These are phyloP conservation scores for Ictalurus furcatus DNA, from an alignment of 2,113 vertebrate species.

Conservation along the genomic window DNA sequence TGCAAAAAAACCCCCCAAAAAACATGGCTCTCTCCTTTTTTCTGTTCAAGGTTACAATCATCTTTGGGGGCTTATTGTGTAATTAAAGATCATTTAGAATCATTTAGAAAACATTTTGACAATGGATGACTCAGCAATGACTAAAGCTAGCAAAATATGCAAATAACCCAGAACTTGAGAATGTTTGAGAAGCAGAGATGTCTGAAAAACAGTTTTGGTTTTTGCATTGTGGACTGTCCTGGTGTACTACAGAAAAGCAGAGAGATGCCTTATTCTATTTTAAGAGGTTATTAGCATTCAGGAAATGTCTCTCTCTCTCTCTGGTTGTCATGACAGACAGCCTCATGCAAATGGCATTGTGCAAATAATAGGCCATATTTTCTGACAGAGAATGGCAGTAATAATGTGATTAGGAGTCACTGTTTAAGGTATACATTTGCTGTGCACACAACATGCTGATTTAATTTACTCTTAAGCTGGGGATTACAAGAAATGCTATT, in stretches of 20 bases:
- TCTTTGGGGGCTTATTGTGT: neutral
- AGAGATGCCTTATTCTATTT: conserved; percentile 56
- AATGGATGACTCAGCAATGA: conserved; percentile 39
- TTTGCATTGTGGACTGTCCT: conserved; percentile 7
- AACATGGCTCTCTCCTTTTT: neutral
- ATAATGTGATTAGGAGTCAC: conserved; percentile 40
- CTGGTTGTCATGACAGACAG: conserved; percentile 49
- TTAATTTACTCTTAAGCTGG: conserved; percentile 33
- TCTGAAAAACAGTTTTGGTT: conserved; percentile 26
- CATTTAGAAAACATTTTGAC: conserved; percentile 34
- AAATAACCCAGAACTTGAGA: conserved; percentile 32
- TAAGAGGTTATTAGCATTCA: conserved; percentile 66
- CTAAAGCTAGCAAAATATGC: conserved; percentile 33
- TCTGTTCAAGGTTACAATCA: conserved; percentile 29
- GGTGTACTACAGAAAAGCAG: conserved; percentile 3
- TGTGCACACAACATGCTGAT: conserved; percentile 14
- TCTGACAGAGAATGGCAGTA: conserved; percentile 32
- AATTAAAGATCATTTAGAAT: conserved; percentile 9
- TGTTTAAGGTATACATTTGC: conserved; percentile 17
- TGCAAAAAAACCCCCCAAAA: neutral
- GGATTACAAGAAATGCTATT: conserved; percentile 30
- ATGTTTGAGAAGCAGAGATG: conserved; percentile 19
- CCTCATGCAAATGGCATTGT: conserved; percentile 45
- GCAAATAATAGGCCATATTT: conserved; percentile 42
- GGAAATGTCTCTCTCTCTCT: conserved; percentile 45